These are phyloP conservation scores for Rhizomys pruinosus DNA, from an alignment of 2,113 vertebrate genomes.

Conservation along the genomic window DNA sequence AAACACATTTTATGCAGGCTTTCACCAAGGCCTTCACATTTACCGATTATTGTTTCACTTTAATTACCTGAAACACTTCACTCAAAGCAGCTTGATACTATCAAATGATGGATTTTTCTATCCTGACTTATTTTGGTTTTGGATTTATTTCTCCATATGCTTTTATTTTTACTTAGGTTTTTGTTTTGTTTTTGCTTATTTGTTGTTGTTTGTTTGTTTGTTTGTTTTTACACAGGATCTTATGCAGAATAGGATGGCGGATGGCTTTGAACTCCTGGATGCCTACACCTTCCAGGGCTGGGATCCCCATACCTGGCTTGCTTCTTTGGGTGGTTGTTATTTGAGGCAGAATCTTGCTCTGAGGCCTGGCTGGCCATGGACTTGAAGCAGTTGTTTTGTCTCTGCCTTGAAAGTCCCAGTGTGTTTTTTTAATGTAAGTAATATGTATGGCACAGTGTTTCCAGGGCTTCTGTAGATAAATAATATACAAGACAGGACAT, in stretches of 20 bases:
- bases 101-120: background rate
- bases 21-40: background rate
- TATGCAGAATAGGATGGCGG: too few relatives aligned
- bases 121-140: constrained; percentile 34
- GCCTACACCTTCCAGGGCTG: background rate
- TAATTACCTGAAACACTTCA: background rate
- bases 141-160: background rate
- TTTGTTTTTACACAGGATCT: background rate
- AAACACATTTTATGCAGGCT: background rate
- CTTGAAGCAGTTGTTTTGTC: too few relatives aligned
- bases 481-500: too few relatives aligned
- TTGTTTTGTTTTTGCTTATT: background rate
- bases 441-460: too few relatives aligned
- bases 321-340: background rate
- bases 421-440: too few relatives aligned
- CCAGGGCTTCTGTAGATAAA: too few relatives aligned
- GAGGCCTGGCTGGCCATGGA: background rate
- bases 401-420: too few relatives aligned
- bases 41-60: background rate
- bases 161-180: background rate
- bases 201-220: too few relatives aligned
- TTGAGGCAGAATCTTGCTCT: background rate
- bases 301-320: background rate
- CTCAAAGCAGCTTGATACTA: background rate
- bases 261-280: background rate